Conservation (phyloP, 2,888 invertebrate genomes). For the Alcis repandata region DNA sequence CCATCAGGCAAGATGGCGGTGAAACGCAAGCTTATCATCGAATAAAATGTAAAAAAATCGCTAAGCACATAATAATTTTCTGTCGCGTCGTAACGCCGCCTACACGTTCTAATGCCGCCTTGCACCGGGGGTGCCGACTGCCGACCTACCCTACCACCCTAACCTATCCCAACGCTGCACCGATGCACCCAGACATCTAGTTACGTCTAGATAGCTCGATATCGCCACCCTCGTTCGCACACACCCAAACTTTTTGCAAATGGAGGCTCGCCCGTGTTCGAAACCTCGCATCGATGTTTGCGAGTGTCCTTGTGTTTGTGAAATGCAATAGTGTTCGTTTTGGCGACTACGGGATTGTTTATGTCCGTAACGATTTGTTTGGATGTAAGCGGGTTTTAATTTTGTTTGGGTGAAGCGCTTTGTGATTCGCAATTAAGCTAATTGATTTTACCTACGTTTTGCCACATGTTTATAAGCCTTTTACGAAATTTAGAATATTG, state of each 20-base stretch:
- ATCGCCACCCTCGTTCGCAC: constrained; percentile 51
- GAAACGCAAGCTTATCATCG: no score
- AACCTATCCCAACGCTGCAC: constrained; percentile 82
- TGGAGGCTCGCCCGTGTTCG: constrained; percentile 15
- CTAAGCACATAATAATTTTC: no score
- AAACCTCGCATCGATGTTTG: constrained; percentile 23
- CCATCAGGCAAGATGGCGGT: no score
- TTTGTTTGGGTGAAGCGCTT: neutral
- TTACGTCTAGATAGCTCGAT: constrained; percentile 53
- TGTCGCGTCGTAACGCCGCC: constrained; percentile 7
- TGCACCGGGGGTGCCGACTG: constrained; percentile 35
- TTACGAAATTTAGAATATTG: no score
- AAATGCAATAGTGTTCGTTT: constrained; percentile 49
- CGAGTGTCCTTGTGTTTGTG: constrained; percentile 46
- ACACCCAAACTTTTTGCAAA: constrained; percentile 32
- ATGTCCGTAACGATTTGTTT: constrained; percentile 25
- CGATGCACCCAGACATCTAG: constrained; percentile 79
- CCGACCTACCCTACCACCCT: constrained; percentile 61
- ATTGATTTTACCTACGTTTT: neutral
- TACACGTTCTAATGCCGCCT: neutral
- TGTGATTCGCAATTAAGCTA: neutral
- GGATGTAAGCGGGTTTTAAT: neutral
- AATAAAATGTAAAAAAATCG: neutral
- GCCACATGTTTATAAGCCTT: neutral
- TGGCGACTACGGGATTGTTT: constrained; percentile 48